A percentile compares a stretch with the other conserved stretches of the same genome.
Evolutionary conservation across 1,140 invertebrate genomes (phyloP).

Genomic region (Magallana ariakensis): DNA sequence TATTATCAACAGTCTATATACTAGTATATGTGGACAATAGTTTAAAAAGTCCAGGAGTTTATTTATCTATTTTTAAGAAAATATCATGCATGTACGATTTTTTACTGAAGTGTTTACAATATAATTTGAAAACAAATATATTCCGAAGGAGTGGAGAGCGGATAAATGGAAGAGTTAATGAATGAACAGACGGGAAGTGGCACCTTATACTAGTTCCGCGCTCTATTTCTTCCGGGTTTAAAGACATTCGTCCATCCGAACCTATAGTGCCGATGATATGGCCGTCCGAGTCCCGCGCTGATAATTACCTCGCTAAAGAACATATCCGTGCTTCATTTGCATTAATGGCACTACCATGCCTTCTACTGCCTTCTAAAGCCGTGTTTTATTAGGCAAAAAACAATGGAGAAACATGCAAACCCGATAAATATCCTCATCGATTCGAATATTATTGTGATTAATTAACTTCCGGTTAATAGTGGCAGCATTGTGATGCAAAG

Average conservation of each 20-base stretch:
- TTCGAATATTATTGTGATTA: conserved; percentile 33
- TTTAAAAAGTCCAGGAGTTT: too few species aligned
- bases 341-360: not conserved
- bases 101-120: too few species aligned
- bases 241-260: not conserved
- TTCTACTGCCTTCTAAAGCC: not conserved
- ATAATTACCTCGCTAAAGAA: conserved; percentile 14
- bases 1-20: too few species aligned
- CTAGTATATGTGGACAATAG: too few species aligned
- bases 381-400: not conserved
- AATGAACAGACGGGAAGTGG: not conserved
- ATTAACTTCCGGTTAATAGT: conserved; percentile 32
- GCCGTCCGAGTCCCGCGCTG: not conserved
- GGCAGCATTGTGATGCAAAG: conserved; percentile 32
- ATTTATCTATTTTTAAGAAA: too few species aligned
- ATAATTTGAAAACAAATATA: too few species aligned
- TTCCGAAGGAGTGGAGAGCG: too few species aligned
- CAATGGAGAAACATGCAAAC: conserved; percentile 15
- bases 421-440: conserved; percentile 35
- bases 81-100: too few species aligned
- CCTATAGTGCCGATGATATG: not conserved
- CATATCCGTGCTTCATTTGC: conserved; percentile 13
- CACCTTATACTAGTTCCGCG: not conserved
- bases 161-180: not conserved
- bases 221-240: not conserved